Percentiles rank a stretch among this genome's conserved stretches.
Evolutionary conservation across 1,140 invertebrate genomes (phyloP).

Genomic region (Pachypeltis micranthus): DNA sequence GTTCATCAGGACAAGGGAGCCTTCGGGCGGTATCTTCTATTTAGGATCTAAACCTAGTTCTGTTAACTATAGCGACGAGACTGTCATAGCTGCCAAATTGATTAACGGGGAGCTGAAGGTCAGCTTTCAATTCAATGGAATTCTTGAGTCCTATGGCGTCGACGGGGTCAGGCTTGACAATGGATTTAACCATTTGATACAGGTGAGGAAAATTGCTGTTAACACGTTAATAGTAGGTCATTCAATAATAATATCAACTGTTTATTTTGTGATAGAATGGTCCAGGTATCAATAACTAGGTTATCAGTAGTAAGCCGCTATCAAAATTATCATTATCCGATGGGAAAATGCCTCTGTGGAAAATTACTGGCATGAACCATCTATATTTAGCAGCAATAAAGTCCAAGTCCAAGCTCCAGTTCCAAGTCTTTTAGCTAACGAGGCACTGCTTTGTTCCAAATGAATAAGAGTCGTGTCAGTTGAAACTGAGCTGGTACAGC

Average conservation of each 20-base stretch:
- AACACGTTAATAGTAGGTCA: too few relatives aligned
- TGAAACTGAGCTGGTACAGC: too few relatives aligned
- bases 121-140: conserved; percentile 67
- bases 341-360: too few relatives aligned
- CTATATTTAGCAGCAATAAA: too few relatives aligned
- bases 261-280: neutral
- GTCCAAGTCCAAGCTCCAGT: too few relatives aligned
- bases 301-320: too few relatives aligned
- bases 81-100: conserved; percentile 63
- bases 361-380: too few relatives aligned
- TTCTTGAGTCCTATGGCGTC: conserved; percentile 64
- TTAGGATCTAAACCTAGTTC: conserved; percentile 55
- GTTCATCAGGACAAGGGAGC: conserved; percentile 76
- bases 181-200: conserved; percentile 73
- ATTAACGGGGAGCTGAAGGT: conserved; percentile 63
- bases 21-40: conserved; percentile 76
- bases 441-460: too few relatives aligned
- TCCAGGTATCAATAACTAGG: neutral
- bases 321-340: too few relatives aligned
- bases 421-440: too few relatives aligned
- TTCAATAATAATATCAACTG: neutral
- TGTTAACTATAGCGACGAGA: conserved; percentile 42
- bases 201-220: conserved; percentile 39
- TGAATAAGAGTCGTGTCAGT: too few relatives aligned
- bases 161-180: conserved; percentile 70